Evolutionary conservation across 2,113 vertebrate species (phyloP).

Genomic region (Macroglossus sobrinus): DNA sequence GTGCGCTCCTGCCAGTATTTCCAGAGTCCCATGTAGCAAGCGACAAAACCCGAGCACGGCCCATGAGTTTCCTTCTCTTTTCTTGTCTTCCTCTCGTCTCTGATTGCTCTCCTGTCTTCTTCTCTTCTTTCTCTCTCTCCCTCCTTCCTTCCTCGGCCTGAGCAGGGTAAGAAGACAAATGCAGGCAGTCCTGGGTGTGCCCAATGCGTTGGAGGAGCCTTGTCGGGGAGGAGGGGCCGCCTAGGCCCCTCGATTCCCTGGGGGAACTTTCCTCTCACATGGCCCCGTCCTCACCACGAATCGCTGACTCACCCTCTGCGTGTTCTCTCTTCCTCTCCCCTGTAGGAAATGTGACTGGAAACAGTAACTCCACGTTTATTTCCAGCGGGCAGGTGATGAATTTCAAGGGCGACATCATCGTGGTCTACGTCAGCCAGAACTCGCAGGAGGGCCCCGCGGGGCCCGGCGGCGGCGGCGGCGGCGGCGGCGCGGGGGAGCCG

Average conservation of each 20-base stretch:
- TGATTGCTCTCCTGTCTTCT: not conserved
- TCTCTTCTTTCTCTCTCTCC: not conserved
- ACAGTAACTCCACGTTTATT: conserved; percentile 97
- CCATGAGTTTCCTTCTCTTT: not conserved
- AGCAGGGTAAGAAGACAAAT: not conserved
- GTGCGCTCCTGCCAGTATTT: not conserved
- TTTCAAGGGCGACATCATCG: conserved; percentile 96
- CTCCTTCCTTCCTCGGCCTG: not conserved
- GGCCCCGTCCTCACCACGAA: not conserved
- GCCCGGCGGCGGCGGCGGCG: conserved; percentile 1
- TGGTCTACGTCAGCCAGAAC: conserved; percentile 94
- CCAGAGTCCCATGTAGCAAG: fast-evolving
- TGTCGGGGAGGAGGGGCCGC: not conserved
- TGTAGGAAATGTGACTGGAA: conserved; percentile 94
- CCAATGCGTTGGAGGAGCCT: not conserved
- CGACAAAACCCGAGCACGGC: not conserved
- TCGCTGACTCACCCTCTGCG: conserved; percentile 55
- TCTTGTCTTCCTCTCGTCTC: too few relatives aligned
- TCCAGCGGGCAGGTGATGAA: conserved; percentile 99
- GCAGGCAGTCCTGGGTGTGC: not conserved
- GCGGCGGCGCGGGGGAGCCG: conserved; percentile 76
- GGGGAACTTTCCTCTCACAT: not conserved
- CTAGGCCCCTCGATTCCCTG: not conserved
- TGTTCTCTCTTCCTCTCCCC: conserved; percentile 38
- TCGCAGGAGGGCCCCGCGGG: conserved; percentile 83